These are phyloP conservation scores for Phoxinus phoxinus DNA, from an alignment of 2,113 vertebrate species.

Conservation along the genomic window DNA sequence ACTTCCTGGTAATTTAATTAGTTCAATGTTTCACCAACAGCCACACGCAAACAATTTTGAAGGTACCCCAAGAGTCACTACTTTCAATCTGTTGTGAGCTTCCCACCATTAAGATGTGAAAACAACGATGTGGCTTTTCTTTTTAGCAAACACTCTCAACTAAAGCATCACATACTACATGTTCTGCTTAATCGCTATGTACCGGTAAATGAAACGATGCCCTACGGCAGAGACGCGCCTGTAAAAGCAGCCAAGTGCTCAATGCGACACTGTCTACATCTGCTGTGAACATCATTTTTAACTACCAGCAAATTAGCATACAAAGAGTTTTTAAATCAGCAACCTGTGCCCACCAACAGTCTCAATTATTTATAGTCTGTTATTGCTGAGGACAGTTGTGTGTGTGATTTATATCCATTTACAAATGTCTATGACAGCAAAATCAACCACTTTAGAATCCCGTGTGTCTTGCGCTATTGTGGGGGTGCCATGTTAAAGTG, in stretches of 20 bases:
- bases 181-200: slow-evolving; percentile 2
- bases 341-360: slow-evolving; percentile 21
- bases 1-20: slow-evolving; percentile 30
- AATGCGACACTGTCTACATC: slow-evolving; percentile 8
- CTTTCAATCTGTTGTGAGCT: not conserved
- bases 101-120: not conserved
- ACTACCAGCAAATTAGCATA: slow-evolving; percentile 41
- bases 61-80: not conserved
- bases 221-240: not conserved
- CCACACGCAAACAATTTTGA: not conserved
- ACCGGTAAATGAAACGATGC: not conserved
- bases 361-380: slow-evolving; percentile 48
- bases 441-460: not conserved
- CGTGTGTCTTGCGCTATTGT: not conserved
- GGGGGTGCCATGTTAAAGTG: not conserved
- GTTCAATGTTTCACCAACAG: not conserved
- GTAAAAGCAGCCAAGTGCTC: not conserved
- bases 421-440: not conserved
- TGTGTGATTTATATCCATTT: not conserved
- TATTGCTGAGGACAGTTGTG: slow-evolving; percentile 15
- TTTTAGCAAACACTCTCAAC: slow-evolving; percentile 5
- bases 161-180: not conserved
- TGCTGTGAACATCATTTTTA: slow-evolving; percentile 49
- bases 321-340: slow-evolving; percentile 41
- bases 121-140: not conserved